Evolutionary conservation across 2,113 vertebrate genomes (phyloP), one percentile per base, ranked within the genome.

Genomic region (Symphodus melops): DNA sequence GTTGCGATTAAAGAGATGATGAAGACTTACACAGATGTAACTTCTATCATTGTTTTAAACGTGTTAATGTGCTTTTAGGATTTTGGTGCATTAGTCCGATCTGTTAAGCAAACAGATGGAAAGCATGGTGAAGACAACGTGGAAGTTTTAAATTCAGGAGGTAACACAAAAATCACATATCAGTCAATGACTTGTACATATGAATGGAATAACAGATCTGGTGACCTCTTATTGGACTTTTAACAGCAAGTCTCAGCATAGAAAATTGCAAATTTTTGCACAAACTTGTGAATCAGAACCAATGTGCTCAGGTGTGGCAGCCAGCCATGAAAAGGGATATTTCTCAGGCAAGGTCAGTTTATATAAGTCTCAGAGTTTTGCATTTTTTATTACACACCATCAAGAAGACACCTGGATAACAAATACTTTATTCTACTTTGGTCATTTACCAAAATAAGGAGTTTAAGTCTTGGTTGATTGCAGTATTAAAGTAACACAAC

Each of bases 1-100:
- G 25, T 13, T 25, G 25, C 0, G 9, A 74, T 73, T 59, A 66
- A 9, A 49, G 52, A 78, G 46, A 41, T 17, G 6, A 42, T 51
- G 3, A 14, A 42, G n/a, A 54, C 5, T 20, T 46, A 59, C 57
- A 42, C 33, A 49, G 3, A 19, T 19, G 11, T 33, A 4, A 59
- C 4, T 5, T n/a, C 42, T 17, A 48, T 48, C 46, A 51, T 51
- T 51, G 48, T 20, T 51, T 37, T 25, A 1, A 3, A 59, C 36
- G 12, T 21, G 42, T n/a, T 51, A n/a, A 28, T 20, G 5, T 60
- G 20, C 1, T 1, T 25, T 4, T 28, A 46, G 9, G n/a, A 11
- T 55, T 20, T 41, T 56, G 44, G 9, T 33, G 21, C 16, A 20
- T 13, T 8, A 55, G 48, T 60, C 46, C 62, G 62, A 63, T 8